phyloP scores from a whole-genome alignment of 2,797 vertebrate genomes.

The Chelidonichthys spinosus region DNA sequence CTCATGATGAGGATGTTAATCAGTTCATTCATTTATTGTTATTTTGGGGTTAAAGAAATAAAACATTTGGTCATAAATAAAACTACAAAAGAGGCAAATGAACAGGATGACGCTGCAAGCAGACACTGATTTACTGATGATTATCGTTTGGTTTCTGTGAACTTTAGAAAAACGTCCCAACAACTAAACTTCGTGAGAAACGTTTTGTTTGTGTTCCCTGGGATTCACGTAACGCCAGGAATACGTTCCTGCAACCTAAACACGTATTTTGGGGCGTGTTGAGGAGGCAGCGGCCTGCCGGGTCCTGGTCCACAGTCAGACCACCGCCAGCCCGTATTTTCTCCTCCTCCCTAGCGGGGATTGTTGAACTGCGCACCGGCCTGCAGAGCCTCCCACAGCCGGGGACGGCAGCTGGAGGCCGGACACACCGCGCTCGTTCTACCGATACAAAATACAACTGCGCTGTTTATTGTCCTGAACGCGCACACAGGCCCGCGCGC shows the following conservation, averaged over 20 bases:
- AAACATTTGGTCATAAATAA: neutral
- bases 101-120: neutral
- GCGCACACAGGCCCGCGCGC: neutral
- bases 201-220: neutral
- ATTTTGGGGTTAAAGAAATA: too few relatives aligned
- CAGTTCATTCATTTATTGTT: too few relatives aligned
- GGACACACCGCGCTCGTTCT: slow-evolving; percentile 9
- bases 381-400: neutral
- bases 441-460: slow-evolving; percentile 10
- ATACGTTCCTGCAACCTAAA: neutral
- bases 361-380: slow-evolving; percentile 3
- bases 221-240: neutral
- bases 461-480: neutral
- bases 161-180: too few relatives aligned
- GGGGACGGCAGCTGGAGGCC: slow-evolving; percentile 9
- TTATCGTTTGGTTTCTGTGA: too few relatives aligned
- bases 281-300: neutral
- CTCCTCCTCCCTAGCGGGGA: too few relatives aligned
- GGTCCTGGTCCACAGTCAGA: neutral
- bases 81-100: neutral
- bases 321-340: neutral
- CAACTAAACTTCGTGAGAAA: too few relatives aligned
- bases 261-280: neutral
- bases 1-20: too few relatives aligned
- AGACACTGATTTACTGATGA: too few relatives aligned